Evolutionary conservation across 2,113 vertebrate species (phyloP).

Genomic region (Tachysurus vachellii): DNA sequence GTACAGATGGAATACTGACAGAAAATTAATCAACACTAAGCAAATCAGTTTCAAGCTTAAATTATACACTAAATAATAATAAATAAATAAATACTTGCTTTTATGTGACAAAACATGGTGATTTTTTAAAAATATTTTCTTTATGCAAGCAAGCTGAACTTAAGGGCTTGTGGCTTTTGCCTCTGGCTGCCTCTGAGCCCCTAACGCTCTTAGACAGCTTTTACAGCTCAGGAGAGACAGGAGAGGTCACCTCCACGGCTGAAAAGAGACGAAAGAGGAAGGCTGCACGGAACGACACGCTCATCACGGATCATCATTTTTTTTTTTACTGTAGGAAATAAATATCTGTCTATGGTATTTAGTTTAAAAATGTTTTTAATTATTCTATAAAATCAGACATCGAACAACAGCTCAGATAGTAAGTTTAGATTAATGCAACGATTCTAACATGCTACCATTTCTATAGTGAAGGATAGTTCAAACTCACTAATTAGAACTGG

Average conservation of each 20-base stretch:
- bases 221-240: conserved; percentile 70
- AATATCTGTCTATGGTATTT: neutral
- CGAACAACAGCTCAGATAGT: neutral
- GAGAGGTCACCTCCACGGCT: conserved; percentile 67
- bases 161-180: conserved; percentile 50
- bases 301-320: conserved; percentile 33
- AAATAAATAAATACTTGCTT: no score
- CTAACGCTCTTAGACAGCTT: conserved; percentile 67
- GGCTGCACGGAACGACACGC: conserved; percentile 29
- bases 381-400: neutral
- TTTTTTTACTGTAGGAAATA: neutral
- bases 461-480: no score
- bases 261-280: conserved; percentile 59
- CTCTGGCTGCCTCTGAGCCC: conserved; percentile 57
- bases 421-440: neutral
- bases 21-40: neutral
- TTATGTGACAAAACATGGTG: no score
- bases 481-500: neutral
- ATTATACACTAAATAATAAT: neutral
- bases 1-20: neutral
- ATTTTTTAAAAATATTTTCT: no score
- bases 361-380: neutral
- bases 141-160: neutral
- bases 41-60: neutral
- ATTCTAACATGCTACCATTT: neutral